Evolutionary conservation across 2,797 vertebrate species (phyloP), one percentile per base, ranked within the genome.

Genomic region (Pseudomugil tenellus): DNA sequence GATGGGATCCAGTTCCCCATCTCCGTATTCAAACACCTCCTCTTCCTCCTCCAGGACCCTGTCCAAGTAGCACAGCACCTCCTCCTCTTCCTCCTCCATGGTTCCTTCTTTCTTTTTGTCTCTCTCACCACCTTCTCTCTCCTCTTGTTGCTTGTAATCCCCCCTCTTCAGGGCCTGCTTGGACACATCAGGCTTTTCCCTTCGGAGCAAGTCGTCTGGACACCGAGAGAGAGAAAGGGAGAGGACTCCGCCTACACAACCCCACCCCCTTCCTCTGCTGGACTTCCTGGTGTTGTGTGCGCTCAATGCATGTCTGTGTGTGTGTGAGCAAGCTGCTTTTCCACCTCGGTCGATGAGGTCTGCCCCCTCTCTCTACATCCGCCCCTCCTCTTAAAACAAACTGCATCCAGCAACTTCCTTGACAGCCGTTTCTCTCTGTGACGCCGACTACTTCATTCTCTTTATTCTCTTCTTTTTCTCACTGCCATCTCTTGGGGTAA

Each of bases 31-130:
- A 91, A 94, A 95, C 83, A 93, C 84, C 86, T 95, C 95, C 81
- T 96, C 95, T 91, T 77, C 95, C 86, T 98, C 96, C 84, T 98
- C 95, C 85, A 99, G 93, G 84, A 98, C 95, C 90, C 94, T 96
- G 90, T 99, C 96, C 94, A 98, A 90, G 85, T 95, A 95, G 84
- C 96, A 91, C 80, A 99, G 94, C 83, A 94, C 97, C 91, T 97
- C 96, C 89, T 98, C 97, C 88, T 98, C 97, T 85, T 97, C 97
- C 82, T 98, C 96, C 89, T 96, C 95, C 96, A 97, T 97, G 91
- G 85, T 94, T 78, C 54, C 70, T 39, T 58, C 55, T 56, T 10
- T 62, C 29, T 54, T 29, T 66, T 23, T 51, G 19, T 63, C 19
- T 64, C 58, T 49, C 25, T 63, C 57, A 25, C 51, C 60, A 58